These are phyloP conservation scores for Drosophila eohydei DNA, from an alignment of 2,888 invertebrate genomes.

Conservation along the genomic window DNA sequence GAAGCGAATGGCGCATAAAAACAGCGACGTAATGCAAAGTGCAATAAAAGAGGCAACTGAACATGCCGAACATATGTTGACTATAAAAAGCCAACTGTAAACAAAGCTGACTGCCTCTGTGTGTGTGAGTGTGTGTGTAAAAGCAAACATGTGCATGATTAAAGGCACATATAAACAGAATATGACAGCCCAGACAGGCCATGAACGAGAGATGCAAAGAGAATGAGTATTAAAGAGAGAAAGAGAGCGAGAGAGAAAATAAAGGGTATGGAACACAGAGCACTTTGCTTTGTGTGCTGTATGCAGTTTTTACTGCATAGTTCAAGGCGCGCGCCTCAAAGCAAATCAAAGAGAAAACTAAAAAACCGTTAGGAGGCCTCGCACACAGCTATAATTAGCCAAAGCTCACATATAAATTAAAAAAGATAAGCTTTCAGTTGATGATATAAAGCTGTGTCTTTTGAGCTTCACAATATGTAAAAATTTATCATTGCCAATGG, in stretches of 20 bases:
- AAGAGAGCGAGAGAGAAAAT: neutral
- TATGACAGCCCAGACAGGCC: conserved; percentile 33
- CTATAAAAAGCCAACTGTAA: conserved; percentile 70
- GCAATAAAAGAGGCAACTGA: conserved; percentile 58
- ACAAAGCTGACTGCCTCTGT: conserved; percentile 45
- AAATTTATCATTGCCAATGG: no score
- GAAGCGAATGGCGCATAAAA: conserved; percentile 35
- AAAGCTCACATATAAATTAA: neutral
- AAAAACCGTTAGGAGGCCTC: neutral
- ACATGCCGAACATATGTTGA: conserved; percentile 72
- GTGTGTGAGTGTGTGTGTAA: conserved; percentile 14
- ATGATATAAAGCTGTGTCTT: neutral
- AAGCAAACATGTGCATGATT: conserved; percentile 59
- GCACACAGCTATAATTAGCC: neutral
- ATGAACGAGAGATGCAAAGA: neutral
- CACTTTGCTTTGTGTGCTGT: conserved; percentile 4
- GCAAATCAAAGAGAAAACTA: conserved; percentile 22
- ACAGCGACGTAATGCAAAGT: conserved; percentile 41
- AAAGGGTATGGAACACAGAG: neutral
- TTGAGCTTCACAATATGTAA: neutral
- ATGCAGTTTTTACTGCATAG: conserved; percentile 47
- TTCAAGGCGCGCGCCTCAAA: conserved; percentile 44
- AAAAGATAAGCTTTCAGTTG: neutral
- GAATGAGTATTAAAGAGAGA: neutral
- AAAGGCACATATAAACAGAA: conserved; percentile 46